Percentiles rank a stretch among this genome's conserved stretches.
Evolutionary conservation across 2,113 vertebrate species (phyloP).

Genomic region (Cottus gobio): DNA sequence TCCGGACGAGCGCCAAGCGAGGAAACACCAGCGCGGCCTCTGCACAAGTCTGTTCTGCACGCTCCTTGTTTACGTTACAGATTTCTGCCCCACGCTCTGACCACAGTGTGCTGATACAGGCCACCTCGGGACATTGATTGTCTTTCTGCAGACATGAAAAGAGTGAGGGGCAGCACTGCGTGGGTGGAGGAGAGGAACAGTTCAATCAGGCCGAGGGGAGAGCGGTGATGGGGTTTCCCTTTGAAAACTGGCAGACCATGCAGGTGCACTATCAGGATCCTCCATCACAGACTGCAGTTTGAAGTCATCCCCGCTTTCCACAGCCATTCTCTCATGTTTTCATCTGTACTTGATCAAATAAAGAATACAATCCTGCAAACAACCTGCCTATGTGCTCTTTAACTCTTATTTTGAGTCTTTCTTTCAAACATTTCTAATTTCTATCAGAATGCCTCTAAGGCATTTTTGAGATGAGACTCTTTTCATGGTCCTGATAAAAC

Average conservation of each 20-base stretch:
- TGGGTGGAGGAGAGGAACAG: slow-evolving; percentile 60
- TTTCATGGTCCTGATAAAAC: background rate
- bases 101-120: slow-evolving; percentile 58
- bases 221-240: slow-evolving; percentile 60
- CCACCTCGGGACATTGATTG: slow-evolving; percentile 50
- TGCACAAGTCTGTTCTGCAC: background rate
- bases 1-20: background rate
- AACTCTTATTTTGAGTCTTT: background rate
- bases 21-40: background rate
- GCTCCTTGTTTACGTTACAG: slow-evolving; percentile 4
- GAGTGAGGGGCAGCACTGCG: slow-evolving; percentile 59
- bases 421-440: background rate
- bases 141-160: slow-evolving; percentile 52
- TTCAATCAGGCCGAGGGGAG: slow-evolving; percentile 37
- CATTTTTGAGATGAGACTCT: background rate
- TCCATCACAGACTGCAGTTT: background rate
- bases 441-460: background rate
- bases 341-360: background rate
- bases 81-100: slow-evolving; percentile 17
- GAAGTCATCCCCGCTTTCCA: background rate
- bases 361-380: background rate
- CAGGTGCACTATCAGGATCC: slow-evolving; percentile 26
- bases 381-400: background rate
- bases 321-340: background rate
- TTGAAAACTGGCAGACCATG: slow-evolving; percentile 19